Base-by-base conservation (phyloP, 1,140 invertebrate species). In the Ips typographus region DNA sequence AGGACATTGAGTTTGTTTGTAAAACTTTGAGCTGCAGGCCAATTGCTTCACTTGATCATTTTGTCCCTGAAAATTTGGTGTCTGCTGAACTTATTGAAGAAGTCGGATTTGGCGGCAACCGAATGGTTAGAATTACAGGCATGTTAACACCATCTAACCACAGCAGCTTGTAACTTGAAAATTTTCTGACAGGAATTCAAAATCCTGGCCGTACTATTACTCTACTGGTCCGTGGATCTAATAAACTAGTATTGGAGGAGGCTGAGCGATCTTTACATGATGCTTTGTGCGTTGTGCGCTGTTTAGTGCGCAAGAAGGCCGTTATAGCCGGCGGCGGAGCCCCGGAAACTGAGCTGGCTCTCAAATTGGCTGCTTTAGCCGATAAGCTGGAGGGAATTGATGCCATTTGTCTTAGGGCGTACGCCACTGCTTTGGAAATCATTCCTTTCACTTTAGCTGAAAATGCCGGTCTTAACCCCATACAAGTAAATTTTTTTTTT, bases 391-490 rank as follows among this genome's bases (percentile, higher is more conserved):
- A 90, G 47, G 98, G 97, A 57, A 90, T 96, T 52, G 93, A 98
- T 80, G 93, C 96, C 57, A 98, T 98, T 80, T 99, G 97, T 78
- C 89, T 94, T 70, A 87, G 92, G 72, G 96, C 94, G 1, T 99
- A 94, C 85, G 95, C 97, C 4, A 93, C 98, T 80, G 95, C 98
- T 1, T 83, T 99, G 38, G 96, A 99, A 84, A 90, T 99, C 2
- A 94, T 99, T 78, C 98, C 98, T 2, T 97, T 91, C 59, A 99
- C 98, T 2, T 84, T 99, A 61, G 95, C 98, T n/a, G 98, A 99
- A 84, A 99, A 99, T 82, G 97, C 98, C 39, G 98, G 98, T n/a
- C 84, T 99, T 1, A 99, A 98, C 83, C 92, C 98, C 0, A 98
- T 99, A 79, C 86, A 79, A 73, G 76, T 77, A 70, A 56, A 43